phyloP scores from a whole-genome alignment of 2,113 vertebrate genomes.

The Varanus salvator region DNA sequence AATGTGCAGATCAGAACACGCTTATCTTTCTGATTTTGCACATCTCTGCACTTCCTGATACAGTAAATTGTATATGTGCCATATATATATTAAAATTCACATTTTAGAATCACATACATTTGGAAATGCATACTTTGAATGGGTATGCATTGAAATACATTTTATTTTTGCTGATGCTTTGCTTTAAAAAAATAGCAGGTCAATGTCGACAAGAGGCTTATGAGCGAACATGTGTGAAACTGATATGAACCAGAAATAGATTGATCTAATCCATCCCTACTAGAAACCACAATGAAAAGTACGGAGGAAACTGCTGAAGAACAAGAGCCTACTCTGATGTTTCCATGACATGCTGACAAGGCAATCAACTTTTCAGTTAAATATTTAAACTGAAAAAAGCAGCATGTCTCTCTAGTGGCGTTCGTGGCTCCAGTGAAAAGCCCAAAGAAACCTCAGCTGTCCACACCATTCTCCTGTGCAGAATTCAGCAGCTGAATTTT shows the following conservation, averaged over 20 bases:
- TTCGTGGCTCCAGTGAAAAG: background rate
- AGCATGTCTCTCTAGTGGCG: background rate
- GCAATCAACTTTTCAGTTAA: background rate
- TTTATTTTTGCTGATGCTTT: background rate
- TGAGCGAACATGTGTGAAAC: background rate
- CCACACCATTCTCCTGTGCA: background rate
- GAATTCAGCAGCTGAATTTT: background rate
- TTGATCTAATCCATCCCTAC: background rate
- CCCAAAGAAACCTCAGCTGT: background rate
- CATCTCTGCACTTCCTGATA: background rate
- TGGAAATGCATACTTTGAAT: background rate
- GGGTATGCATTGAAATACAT: background rate
- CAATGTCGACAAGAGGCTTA: background rate
- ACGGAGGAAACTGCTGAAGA: background rate
- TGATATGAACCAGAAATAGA: background rate
- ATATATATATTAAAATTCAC: too few species aligned
- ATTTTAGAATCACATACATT: background rate
- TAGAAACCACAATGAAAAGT: background rate
- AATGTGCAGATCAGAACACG: background rate
- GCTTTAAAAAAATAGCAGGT: background rate
- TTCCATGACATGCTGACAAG: background rate
- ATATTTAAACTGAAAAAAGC: constrained; percentile 2
- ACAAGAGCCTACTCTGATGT: background rate
- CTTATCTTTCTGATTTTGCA: background rate
- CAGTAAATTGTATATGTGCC: background rate